Evolutionary conservation across 2,113 vertebrate genomes (phyloP).

Genomic region (Daphoenositta chrysoptera): DNA sequence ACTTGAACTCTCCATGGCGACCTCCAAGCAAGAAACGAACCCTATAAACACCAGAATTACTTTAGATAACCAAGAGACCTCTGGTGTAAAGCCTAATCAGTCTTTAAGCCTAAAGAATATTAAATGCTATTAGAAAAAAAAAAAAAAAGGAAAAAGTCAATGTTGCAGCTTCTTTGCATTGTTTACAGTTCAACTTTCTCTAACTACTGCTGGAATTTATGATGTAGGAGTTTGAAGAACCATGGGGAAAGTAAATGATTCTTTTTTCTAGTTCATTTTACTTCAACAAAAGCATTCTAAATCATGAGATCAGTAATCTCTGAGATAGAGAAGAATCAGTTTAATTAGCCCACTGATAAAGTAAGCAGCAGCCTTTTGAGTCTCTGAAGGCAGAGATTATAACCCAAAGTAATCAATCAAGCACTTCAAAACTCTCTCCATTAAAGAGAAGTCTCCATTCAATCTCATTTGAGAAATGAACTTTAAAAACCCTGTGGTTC

Average conservation of each 20-base stretch:
- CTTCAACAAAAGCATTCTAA: not conserved
- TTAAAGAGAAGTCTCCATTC: not conserved
- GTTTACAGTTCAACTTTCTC: not conserved
- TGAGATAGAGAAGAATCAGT: not conserved
- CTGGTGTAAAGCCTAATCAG: not conserved
- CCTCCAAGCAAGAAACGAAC: slow-evolving; percentile 91
- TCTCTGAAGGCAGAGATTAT: not conserved
- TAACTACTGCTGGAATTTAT: not conserved
- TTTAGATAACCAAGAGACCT: not conserved
- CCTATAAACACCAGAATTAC: slow-evolving; percentile 61
- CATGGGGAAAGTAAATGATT: not conserved
- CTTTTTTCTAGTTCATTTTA: not conserved
- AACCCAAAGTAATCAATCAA: not conserved
- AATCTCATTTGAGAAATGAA: not conserved
- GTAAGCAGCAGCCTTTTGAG: not conserved
- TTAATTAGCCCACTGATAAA: not conserved
- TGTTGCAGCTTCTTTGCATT: not conserved
- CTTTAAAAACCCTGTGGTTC: not conserved
- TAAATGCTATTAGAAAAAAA: not conserved
- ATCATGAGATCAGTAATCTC: not conserved
- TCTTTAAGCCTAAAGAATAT: not conserved
- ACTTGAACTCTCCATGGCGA: slow-evolving; percentile 95
- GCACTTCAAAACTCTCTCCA: not conserved
- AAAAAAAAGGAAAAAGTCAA: accelerated
- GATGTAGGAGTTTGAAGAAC: not conserved